Base-by-base conservation (phyloP, 1,140 invertebrate species). In the Galleria mellonella region DNA sequence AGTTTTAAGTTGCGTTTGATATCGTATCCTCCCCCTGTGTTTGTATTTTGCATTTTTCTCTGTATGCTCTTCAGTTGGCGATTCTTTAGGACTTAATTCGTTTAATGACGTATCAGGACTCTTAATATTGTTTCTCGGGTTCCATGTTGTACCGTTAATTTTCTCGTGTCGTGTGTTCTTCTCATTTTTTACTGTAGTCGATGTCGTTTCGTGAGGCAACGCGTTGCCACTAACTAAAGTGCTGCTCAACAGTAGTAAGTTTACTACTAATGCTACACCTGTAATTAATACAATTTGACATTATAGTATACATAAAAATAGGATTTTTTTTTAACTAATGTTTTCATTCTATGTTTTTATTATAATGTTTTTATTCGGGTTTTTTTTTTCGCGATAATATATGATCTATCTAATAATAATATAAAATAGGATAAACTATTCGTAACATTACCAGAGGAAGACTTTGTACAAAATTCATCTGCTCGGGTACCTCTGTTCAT, bases 1-100 rank as follows among this genome's bases (percentile, higher is more conserved):
- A 11, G 74, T 59, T 58, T 75, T 79, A 3, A 51, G 31, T 38
- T 65, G 59, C n/a, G 70, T 17, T 35, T 62, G 54, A 52, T 69
- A 85, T 51, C 66, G 62, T 9, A 82, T 58, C 43, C 75, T 82
- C 72, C 82, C 82, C 50, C 82, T 72, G 33, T 81, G 69, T 55
- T 85, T 85, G 40, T 81, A 83, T 65, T 85, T 85, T 12, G 70
- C 72, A 62, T 83, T 83, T 63, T 82, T 82, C 15, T 84, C 77
- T 43, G 69, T 67, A 17, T 79, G 59, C 53, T 85, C 82, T 47
- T 83, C 75, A 31, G 75, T 75, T 6, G 53, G 57, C 1, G 70
- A 62, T 31, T 76, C 75, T 68, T 85, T 76, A 30, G 73, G 74
- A 30, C 70, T 68, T 31, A 85, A 41, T 54, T 85, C 82, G 15